phyloP scores from a whole-genome alignment of 2,797 vertebrate genomes.

The Danio albolineatus region DNA sequence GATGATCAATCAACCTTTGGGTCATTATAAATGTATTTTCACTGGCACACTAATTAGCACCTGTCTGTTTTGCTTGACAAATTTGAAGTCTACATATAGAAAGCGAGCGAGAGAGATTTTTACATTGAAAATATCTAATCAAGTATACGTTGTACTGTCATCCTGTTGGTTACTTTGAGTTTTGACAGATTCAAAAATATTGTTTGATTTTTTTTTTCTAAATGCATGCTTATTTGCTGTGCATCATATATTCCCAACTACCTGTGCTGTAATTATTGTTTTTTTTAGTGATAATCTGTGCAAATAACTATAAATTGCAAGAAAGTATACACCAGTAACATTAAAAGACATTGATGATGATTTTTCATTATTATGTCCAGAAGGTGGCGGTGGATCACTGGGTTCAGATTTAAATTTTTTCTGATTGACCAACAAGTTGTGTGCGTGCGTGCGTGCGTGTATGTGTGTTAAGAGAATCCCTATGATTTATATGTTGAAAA shows the following conservation, averaged over 20 bases:
- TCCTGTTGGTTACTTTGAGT: neutral
- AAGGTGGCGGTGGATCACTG: conserved; percentile 56
- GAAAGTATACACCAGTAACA: neutral
- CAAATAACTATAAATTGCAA: neutral
- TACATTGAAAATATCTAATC: neutral
- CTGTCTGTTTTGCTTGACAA: neutral
- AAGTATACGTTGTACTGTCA: neutral
- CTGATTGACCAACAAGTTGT: neutral
- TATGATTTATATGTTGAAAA: neutral
- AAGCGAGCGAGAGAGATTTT: neutral
- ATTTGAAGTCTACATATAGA: too few species aligned
- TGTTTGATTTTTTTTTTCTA: neutral
- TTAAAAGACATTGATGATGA: neutral
- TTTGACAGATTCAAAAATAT: neutral
- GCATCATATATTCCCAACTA: neutral
- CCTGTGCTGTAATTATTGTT: neutral
- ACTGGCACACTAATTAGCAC: neutral
- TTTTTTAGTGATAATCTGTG: neutral
- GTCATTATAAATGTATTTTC: neutral
- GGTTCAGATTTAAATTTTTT: neutral
- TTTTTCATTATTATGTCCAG: conserved; percentile 51
- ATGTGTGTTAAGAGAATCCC: neutral
- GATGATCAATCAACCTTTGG: neutral
- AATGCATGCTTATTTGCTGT: neutral
- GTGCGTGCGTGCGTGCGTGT: neutral